Conservation (phyloP, 2,888 invertebrate species). For the Listrodromus nycthemerus region DNA sequence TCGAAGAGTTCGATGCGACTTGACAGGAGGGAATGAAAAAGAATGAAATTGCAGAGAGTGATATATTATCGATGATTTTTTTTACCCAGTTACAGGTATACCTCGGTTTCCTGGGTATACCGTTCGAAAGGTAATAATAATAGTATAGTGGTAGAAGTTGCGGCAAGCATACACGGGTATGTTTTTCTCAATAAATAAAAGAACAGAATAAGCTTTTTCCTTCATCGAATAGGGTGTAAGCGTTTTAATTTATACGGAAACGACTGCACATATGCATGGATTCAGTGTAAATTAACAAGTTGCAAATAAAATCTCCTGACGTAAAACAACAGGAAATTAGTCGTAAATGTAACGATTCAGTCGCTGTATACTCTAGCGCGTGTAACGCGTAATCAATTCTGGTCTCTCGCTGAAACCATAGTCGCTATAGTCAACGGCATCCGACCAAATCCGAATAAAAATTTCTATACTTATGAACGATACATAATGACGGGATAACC, state of each 20-base stretch:
- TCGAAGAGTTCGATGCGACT: not conserved
- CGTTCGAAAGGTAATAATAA: constrained; percentile 28
- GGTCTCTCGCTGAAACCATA: not conserved
- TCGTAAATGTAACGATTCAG: not conserved
- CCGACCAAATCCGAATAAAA: not conserved
- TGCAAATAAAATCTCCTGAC: constrained; percentile 37
- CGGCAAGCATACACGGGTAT: constrained; percentile 20
- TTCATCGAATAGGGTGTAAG: constrained; percentile 30
- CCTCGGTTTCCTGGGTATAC: not conserved
- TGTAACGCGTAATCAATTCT: not conserved
- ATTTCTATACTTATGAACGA: not conserved
- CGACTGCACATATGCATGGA: constrained; percentile 29
- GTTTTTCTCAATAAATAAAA: constrained; percentile 33
- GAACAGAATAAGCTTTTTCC: constrained; percentile 33
- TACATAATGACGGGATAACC: not conserved
- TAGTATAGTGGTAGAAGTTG: constrained; percentile 26
- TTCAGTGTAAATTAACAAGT: constrained; percentile 40
- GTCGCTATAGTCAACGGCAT: not conserved
- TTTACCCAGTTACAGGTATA: constrained; percentile 10
- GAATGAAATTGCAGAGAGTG: constrained; percentile 11
- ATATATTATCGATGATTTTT: constrained; percentile 4
- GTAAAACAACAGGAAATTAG: constrained; percentile 20
- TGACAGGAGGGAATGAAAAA: not conserved
- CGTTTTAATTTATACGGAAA: constrained; percentile 54
- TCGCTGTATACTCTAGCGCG: not conserved